Evolutionary conservation across 2,113 vertebrate genomes (phyloP).

Genomic region (Channa maculata): DNA sequence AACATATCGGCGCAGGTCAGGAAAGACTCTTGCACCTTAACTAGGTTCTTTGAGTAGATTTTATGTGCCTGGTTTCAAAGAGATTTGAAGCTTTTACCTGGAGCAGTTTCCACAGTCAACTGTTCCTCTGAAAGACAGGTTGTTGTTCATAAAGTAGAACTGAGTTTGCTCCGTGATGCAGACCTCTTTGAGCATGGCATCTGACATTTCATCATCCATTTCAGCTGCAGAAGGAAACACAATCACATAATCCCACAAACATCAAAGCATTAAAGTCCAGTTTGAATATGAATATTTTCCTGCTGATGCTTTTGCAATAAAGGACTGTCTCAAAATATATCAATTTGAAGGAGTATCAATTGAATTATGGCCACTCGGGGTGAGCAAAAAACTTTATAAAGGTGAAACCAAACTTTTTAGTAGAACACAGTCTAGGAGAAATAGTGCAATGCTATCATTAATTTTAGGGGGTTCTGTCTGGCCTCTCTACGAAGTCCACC

Average conservation of each 20-base stretch:
- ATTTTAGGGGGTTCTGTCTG: too few relatives aligned
- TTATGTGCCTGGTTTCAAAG: background rate
- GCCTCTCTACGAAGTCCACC: too few relatives aligned
- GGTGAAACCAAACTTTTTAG: too few relatives aligned
- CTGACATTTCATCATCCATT: constrained; percentile 85
- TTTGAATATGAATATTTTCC: too few relatives aligned
- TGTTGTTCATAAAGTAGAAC: constrained; percentile 90
- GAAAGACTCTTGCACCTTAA: background rate
- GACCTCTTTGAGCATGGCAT: constrained; percentile 87
- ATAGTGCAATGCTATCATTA: too few relatives aligned
- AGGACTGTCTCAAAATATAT: too few relatives aligned
- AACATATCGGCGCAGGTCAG: constrained; percentile 7
- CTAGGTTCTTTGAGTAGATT: too few relatives aligned
- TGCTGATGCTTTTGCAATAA: too few relatives aligned
- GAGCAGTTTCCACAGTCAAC: constrained; percentile 93
- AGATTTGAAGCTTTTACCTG: constrained; percentile 83
- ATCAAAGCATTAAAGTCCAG: background rate
- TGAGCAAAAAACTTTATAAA: too few relatives aligned
- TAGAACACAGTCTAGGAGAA: too few relatives aligned
- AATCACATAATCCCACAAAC: background rate
- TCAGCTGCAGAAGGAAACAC: constrained; percentile 82
- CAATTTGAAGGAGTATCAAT: too few relatives aligned
- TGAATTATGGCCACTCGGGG: too few relatives aligned
- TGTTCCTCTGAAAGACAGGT: constrained; percentile 86
- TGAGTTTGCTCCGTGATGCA: constrained; percentile 97